A percentile compares a stretch with the other conserved stretches of the same genome.
These are phyloP conservation scores for Scyliorhinus canicula DNA, from an alignment of 2,797 vertebrate species.

Conservation along the genomic window DNA sequence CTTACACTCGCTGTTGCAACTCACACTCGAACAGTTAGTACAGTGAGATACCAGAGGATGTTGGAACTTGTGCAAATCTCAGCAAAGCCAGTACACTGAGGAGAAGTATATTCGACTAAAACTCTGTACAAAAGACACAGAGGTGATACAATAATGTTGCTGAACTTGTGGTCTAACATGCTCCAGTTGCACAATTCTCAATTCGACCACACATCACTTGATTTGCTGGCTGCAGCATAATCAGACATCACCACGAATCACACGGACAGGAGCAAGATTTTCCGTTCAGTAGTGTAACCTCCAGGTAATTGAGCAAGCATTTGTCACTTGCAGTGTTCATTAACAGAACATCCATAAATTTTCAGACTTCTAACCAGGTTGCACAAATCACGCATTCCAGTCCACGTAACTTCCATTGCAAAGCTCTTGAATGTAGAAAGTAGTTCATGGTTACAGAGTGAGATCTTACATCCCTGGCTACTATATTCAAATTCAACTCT, in stretches of 20 bases:
- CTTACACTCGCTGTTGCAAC: not conserved
- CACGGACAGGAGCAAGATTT: not conserved
- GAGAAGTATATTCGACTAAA: not conserved
- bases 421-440: not conserved
- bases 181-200: not conserved
- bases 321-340: slow-evolving; percentile 1
- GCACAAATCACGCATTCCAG: not conserved
- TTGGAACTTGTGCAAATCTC: not conserved
- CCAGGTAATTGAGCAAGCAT: slow-evolving; percentile 8
- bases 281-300: not conserved
- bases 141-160: not conserved
- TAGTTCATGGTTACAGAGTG: not conserved
- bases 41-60: not conserved
- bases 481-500: not conserved
- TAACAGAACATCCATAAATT: not conserved
- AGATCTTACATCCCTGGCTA: not conserved
- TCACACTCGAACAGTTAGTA: not conserved
- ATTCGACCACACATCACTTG: not conserved
- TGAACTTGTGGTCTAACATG: not conserved
- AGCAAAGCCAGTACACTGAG: not conserved
- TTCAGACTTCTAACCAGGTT: not conserved
- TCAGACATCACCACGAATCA: slow-evolving; percentile 13
- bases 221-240: not conserved
- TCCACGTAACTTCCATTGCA: not conserved
- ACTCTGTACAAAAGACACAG: not conserved